Conservation (phyloP, 2,888 invertebrate genomes). For the Ectobius pallidus region DNA sequence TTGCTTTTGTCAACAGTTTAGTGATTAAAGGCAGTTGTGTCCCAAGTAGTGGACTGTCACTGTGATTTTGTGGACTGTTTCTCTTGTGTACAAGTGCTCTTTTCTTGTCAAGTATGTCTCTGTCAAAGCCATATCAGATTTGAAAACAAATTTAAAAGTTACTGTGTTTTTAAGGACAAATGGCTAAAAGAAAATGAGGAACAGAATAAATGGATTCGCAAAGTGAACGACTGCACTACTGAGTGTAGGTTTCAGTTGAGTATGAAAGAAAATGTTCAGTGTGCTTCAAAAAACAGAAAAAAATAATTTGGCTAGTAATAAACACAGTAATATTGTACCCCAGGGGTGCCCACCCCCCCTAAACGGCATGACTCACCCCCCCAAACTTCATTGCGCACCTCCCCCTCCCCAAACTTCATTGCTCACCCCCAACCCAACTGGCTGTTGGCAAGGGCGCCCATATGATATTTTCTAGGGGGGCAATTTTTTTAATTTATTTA, state of each 20-base stretch:
- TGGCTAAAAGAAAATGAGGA: background rate
- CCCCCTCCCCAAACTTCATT: too few relatives aligned
- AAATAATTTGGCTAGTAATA: background rate
- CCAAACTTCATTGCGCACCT: too few relatives aligned
- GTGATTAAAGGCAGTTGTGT: background rate
- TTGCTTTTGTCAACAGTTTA: background rate
- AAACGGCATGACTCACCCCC: too few relatives aligned
- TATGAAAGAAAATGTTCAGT: background rate
- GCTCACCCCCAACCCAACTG: too few relatives aligned
- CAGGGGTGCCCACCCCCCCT: too few relatives aligned
- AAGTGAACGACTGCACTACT: background rate
- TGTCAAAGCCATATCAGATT: background rate
- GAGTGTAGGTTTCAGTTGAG: background rate
- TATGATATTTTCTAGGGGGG: too few relatives aligned
- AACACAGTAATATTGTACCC: background rate
- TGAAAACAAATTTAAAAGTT: background rate
- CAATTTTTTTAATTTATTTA: too few relatives aligned
- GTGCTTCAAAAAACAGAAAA: background rate
- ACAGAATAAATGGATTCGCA: background rate
- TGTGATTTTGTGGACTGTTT: background rate
- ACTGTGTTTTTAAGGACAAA: background rate
- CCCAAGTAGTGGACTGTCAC: background rate
- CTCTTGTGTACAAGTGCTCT: background rate
- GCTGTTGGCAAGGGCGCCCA: too few relatives aligned
- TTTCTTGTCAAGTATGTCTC: background rate